Base-by-base conservation (phyloP, 2,888 invertebrate genomes). In the Odontomyia ornata region DNA sequence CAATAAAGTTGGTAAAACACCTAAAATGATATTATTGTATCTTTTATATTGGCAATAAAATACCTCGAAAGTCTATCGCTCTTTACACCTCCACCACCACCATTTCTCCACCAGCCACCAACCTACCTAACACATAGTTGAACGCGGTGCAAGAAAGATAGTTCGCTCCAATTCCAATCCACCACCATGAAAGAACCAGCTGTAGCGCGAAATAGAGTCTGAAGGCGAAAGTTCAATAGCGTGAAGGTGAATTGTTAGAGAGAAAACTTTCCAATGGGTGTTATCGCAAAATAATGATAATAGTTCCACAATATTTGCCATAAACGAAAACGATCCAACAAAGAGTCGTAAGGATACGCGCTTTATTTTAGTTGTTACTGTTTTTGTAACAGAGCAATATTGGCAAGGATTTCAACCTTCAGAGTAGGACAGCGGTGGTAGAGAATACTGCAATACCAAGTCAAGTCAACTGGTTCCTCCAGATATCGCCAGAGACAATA, bases 231-330 rank as follows among this genome's bases (percentile, higher is more conserved):
- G 65, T 65, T 36, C 36, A 65, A 65, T 36, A 30, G 65, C 30
- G 65, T 36, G 30, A 65, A 52, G 18, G 52, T 52, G 13, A 52
- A 52, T 15, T 52, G 36, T 18, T n/a, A n/a, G 36, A 3, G 30
- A 30, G 27, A 27, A 65, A 65, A 65, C 36, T 65, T 65, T 65
- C 28, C 65, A 27, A 36, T 36, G 15, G 65, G 18, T 65, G 15
- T 65, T 65, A 65, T 65, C 65, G 65, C 65, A 30, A 36, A 65
- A 65, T 65, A 65, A 65, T 36, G 65, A 36, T 65, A 36, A 28
- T 36, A 65, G 65, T 36, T 65, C n/a, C 27, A 3, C 18, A 21
- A 36, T 65, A 65, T 65, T 65, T 36, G 65, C 65, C n/a, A 36
- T 65, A 65, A 36, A 52, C 15, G n/a, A n/a, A 13, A 52, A 52